phyloP scores from a whole-genome alignment of 2,888 invertebrate genomes.

The Oscheius onirici region DNA sequence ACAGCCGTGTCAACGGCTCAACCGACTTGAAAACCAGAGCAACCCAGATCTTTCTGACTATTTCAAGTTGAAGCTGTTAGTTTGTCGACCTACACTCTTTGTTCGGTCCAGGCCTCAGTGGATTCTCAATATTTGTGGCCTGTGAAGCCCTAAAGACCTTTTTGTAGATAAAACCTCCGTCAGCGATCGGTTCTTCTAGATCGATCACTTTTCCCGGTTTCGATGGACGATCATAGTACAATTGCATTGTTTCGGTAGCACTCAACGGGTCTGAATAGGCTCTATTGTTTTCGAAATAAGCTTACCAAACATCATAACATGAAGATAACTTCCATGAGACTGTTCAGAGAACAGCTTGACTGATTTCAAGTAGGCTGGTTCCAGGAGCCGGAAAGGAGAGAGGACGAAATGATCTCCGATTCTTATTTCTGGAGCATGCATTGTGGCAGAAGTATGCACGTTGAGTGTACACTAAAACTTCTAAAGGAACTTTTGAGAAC shows the following conservation, averaged over 20 bases:
- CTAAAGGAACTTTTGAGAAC: too few species aligned
- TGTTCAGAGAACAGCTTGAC: slow-evolving; percentile 57
- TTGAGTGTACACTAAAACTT: slow-evolving; percentile 56
- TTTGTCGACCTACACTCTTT: slow-evolving; percentile 48
- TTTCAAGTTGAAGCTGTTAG: neutral
- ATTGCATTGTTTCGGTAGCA: slow-evolving; percentile 59
- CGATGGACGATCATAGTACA: slow-evolving; percentile 60
- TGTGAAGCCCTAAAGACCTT: slow-evolving; percentile 55
- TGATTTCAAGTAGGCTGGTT: slow-evolving; percentile 60
- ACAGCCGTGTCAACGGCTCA: slow-evolving; percentile 55
- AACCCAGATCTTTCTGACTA: slow-evolving; percentile 60
- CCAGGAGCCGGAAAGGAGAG: slow-evolving; percentile 57
- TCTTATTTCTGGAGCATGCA: slow-evolving; percentile 62
- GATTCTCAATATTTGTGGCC: slow-evolving; percentile 53
- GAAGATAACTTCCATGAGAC: slow-evolving; percentile 58
- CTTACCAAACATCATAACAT: slow-evolving; percentile 61
- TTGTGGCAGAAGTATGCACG: slow-evolving; percentile 60
- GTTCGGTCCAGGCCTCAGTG: slow-evolving; percentile 43
- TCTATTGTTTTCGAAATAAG: neutral
- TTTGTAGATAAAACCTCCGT: slow-evolving; percentile 65
- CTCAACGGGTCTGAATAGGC: slow-evolving; percentile 54
- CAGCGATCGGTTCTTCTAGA: slow-evolving; percentile 61
- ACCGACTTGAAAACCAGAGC: slow-evolving; percentile 60
- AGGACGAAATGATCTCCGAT: slow-evolving; percentile 63
- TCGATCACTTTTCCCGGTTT: slow-evolving; percentile 54